Evolutionary conservation across 2,113 vertebrate species (phyloP).

Genomic region (Myrmecophaga tridactyla): DNA sequence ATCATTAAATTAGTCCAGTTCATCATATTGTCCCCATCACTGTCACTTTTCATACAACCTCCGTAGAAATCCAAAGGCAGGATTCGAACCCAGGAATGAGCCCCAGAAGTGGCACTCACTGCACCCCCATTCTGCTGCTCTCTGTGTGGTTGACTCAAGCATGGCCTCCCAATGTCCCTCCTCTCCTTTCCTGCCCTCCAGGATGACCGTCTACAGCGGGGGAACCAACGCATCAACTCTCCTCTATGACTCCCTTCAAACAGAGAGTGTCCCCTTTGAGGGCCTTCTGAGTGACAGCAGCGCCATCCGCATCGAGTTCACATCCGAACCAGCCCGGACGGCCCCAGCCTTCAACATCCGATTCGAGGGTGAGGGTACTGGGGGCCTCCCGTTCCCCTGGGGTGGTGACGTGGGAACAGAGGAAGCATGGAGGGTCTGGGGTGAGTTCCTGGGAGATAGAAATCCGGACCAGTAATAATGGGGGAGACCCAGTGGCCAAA

Average conservation of each 20-base stretch:
- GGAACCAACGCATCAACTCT: constrained; percentile 86
- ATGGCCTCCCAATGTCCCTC: background rate
- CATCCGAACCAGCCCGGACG: constrained; percentile 82
- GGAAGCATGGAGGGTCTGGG: background rate
- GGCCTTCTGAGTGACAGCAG: constrained; percentile 94
- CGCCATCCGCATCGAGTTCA: constrained; percentile 91
- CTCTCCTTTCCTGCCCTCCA: constrained; percentile 54
- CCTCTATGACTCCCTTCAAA: constrained; percentile 91
- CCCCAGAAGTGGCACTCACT: no score
- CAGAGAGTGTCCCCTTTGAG: constrained; percentile 92
- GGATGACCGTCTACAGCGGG: constrained; percentile 93
- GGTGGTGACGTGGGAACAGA: no score
- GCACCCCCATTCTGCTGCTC: no score
- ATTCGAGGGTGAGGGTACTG: constrained; percentile 89
- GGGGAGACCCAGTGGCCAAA: background rate
- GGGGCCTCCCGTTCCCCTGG: background rate
- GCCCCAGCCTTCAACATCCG: constrained; percentile 93
- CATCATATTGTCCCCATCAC: no score
- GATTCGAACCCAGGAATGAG: no score
- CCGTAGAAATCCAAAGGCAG: no score
- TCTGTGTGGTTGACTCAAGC: background rate
- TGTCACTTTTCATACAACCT: no score
- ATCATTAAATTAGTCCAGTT: no score
- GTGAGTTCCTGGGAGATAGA: background rate
- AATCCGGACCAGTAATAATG: no score